Base-by-base conservation (phyloP, 2,888 invertebrate species). In the Artemia sinica region DNA sequence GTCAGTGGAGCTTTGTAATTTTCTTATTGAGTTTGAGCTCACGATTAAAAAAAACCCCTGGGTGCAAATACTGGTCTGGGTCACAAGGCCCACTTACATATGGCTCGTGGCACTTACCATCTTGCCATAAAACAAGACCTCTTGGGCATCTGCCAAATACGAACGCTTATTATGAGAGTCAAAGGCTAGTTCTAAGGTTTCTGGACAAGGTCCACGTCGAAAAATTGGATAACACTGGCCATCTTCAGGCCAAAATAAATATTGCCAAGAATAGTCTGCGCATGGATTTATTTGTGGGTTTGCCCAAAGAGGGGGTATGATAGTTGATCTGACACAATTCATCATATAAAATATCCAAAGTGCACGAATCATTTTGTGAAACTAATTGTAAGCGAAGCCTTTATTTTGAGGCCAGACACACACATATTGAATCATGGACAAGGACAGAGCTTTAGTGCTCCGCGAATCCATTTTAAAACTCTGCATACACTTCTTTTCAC, bases 151-250 rank as follows among this genome's bases (percentile, higher is more conserved):
- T 84, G 78, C 90, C n/a, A n/a, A 91, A 76, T 88, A 87, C 0
- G 89, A 88, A 0, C 84, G 81, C 3, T 84, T 84, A 28, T 82
- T 78, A 70, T 79, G 82, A 82, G 77, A 81, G 80, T 76, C 71
- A 77, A 0, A 89, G 88, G 72, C 86, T 49, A 91, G 78, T 78
- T 91, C 91, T 84, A 89, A 89, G 11, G 87, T 88, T 0, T 87
- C 86, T 0, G 89, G 87, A 75, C 91, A 91, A 0, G 91, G 91
- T 4, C 75, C 75, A 50, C 71, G 70, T 81, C 88, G 86, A 76
- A 90, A 91, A 78, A 91, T 91, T 76, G 87, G 88, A 77, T 91
- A 90, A 79, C 91, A 91, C 78, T 87, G 85, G 72, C 87, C 86
- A 76, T 91, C 86, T 1, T 84, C 82, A 10, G 89, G 86, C 90